These are phyloP conservation scores for Dromiciops gliroides DNA, from an alignment of 2,113 vertebrate species.

Conservation along the genomic window DNA sequence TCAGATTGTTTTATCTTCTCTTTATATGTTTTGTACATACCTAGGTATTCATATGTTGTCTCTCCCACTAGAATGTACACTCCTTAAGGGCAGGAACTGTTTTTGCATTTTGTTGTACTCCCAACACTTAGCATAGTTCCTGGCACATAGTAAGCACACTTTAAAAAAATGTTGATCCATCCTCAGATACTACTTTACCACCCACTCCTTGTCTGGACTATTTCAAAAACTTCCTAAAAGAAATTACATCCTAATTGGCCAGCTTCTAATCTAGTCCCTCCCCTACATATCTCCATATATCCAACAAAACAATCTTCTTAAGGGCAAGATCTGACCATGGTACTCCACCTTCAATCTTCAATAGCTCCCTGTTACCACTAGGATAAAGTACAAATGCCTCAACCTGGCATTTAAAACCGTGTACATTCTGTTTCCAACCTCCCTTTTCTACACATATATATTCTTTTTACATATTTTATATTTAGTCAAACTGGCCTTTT, in stretches of 20 bases:
- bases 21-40: too few relatives aligned
- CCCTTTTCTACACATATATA: neutral
- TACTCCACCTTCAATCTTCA: neutral
- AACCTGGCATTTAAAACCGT: neutral
- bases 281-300: neutral
- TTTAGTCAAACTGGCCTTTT: too few relatives aligned
- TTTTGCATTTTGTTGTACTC: too few relatives aligned
- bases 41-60: too few relatives aligned
- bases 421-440: neutral
- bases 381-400: neutral
- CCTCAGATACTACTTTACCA: neutral
- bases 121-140: too few relatives aligned
- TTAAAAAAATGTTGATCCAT: neutral
- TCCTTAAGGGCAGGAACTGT: too few relatives aligned
- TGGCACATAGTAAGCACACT: too few relatives aligned
- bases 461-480: neutral
- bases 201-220: neutral
- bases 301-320: neutral
- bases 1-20: too few relatives aligned
- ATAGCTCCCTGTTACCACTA: neutral
- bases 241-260: neutral
- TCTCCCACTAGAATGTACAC: too few relatives aligned
- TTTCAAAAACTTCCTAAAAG: neutral
- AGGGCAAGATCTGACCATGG: too few relatives aligned
- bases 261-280: neutral